phyloP scores from a whole-genome alignment of 2,888 invertebrate genomes.

The Metacarcinus magister region DNA sequence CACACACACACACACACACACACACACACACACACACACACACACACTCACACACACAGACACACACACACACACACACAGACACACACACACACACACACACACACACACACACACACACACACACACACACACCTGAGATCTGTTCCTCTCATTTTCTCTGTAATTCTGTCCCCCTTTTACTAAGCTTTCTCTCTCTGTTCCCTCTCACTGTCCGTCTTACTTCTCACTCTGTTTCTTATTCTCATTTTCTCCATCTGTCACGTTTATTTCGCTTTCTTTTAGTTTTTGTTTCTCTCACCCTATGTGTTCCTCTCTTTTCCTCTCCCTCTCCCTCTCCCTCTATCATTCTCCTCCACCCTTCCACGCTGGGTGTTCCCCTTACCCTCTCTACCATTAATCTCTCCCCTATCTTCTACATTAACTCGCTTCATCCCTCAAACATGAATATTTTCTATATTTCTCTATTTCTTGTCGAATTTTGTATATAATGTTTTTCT shows the following conservation, averaged over 20 bases:
- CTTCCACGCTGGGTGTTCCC: conserved; percentile 50
- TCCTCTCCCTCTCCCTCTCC: conserved; percentile 65
- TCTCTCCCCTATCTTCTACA: conserved; percentile 72
- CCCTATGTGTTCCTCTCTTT: conserved; percentile 52
- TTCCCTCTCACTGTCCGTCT: conserved; percentile 21
- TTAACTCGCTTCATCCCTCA: conserved; percentile 75
- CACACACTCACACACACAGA: too few species aligned
- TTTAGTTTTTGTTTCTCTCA: conserved; percentile 10
- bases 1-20: conserved; percentile 47
- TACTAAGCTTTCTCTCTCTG: conserved; percentile 34
- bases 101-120: too few species aligned
- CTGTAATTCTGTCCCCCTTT: conserved; percentile 52
- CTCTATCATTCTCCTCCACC: conserved; percentile 22
- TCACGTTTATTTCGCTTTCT: conserved; percentile 52
- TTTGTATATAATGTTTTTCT: background rate
- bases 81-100: too few species aligned
- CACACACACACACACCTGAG: background rate
- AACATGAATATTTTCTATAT: conserved; percentile 69
- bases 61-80: too few species aligned
- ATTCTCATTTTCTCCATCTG: conserved; percentile 59
- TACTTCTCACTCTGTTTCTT: conserved; percentile 57
- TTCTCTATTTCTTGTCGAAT: conserved; percentile 41
- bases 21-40: conserved; percentile 46
- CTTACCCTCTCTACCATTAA: conserved; percentile 72
- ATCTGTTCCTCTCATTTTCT: conserved; percentile 55